These are phyloP conservation scores for Leucophenga varia DNA, from an alignment of 1,140 invertebrate species.

Conservation along the genomic window DNA sequence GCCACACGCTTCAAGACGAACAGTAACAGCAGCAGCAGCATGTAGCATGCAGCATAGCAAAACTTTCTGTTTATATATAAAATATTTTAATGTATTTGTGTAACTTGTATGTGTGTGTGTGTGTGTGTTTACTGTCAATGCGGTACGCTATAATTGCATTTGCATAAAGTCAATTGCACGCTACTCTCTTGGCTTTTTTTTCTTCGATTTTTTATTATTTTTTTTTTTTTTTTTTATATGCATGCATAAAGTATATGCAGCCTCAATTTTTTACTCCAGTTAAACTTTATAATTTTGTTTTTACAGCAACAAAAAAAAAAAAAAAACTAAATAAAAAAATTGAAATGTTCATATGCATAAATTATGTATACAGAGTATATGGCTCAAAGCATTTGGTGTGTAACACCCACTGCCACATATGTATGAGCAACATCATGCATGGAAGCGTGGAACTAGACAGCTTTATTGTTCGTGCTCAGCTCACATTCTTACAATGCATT, in stretches of 20 bases:
- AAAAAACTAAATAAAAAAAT: too few species aligned
- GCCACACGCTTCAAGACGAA: background rate
- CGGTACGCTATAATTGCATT: slow-evolving; percentile 41
- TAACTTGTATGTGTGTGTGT: slow-evolving; percentile 21
- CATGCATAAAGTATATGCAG: too few species aligned
- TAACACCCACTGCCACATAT: slow-evolving; percentile 12
- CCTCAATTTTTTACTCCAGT: too few species aligned
- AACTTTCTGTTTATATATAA: background rate
- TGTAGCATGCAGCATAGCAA: slow-evolving; percentile 6
- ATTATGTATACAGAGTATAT: too few species aligned
- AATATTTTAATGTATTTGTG: slow-evolving; percentile 33
- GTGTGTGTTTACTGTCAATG: too few species aligned
- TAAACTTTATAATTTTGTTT: slow-evolving; percentile 25
- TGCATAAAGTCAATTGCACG: slow-evolving; percentile 54
- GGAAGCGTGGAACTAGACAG: too few species aligned
- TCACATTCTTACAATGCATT: too few species aligned
- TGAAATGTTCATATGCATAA: background rate
- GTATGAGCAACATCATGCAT: slow-evolving; percentile 10
- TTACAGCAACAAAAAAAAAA: too few species aligned
- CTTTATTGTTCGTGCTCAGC: slow-evolving; percentile 20
- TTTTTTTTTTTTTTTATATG: background rate
- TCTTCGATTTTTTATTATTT: slow-evolving; percentile 15
- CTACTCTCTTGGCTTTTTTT: slow-evolving; percentile 33
- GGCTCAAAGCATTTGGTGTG: too few species aligned
- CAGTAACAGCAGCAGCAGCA: background rate